A percentile compares a stretch with the other conserved stretches of the same genome.
These are phyloP conservation scores for Phycodurus eques DNA, from an alignment of 2,113 vertebrate species.

Conservation along the genomic window DNA sequence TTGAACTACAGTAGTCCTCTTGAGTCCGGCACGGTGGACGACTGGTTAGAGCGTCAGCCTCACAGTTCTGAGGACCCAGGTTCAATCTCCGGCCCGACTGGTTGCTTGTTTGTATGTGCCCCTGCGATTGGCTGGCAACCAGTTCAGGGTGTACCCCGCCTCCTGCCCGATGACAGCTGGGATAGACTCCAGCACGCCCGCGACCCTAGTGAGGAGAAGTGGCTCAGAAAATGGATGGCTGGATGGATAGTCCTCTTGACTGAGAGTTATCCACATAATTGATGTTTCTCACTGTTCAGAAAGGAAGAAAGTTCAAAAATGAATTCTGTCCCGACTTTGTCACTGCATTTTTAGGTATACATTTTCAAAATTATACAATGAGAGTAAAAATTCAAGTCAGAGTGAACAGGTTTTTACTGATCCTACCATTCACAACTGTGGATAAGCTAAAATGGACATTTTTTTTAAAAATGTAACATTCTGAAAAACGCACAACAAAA, in stretches of 20 bases:
- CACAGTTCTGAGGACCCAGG: no score
- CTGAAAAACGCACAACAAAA: not conserved
- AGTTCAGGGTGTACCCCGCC: no score
- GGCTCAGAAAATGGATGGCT: no score
- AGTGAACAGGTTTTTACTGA: not conserved
- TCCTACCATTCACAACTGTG: not conserved
- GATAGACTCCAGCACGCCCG: no score
- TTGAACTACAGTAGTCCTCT: conserved; percentile 2
- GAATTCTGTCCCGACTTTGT: not conserved
- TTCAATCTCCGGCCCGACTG: no score
- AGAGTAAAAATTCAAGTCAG: not conserved
- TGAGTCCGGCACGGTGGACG: no score
- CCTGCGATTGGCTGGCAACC: no score
- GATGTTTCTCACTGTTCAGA: conserved; percentile 12
- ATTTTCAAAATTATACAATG: not conserved
- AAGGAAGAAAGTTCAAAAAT: not conserved
- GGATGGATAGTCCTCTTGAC: conserved; percentile 9
- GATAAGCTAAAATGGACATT: not conserved
- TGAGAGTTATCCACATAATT: conserved; percentile 5
- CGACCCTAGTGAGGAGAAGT: no score
- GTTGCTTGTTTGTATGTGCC: no score
- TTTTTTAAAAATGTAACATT: not conserved
- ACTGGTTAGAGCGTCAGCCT: no score
- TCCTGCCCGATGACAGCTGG: no score
- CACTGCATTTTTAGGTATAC: not conserved